These are phyloP conservation scores for Acleris laterana DNA, from an alignment of 2,888 invertebrate genomes.

Conservation along the genomic window DNA sequence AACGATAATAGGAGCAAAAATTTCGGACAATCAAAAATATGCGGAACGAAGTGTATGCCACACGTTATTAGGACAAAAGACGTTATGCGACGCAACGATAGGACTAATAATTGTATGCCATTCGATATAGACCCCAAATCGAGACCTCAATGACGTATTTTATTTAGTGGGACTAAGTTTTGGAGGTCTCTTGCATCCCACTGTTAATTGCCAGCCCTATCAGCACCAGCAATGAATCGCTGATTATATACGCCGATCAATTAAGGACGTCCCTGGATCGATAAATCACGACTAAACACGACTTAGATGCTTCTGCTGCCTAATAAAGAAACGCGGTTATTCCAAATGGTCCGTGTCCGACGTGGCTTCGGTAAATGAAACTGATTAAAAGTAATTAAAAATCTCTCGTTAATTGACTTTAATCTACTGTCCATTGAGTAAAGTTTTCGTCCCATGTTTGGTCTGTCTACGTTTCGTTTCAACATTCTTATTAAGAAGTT, in stretches of 20 bases:
- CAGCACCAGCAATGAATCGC: slow-evolving; percentile 46
- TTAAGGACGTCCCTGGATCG: slow-evolving; percentile 53
- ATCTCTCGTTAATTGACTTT: slow-evolving; percentile 18
- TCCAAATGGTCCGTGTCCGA: slow-evolving; percentile 19
- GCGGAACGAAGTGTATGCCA: too few relatives aligned
- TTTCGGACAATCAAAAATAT: too few relatives aligned
- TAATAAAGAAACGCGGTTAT: slow-evolving; percentile 44
- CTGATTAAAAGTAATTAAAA: slow-evolving; percentile 32
- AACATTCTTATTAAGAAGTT: background rate
- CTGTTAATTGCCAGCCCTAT: slow-evolving; percentile 13
- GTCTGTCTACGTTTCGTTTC: background rate
- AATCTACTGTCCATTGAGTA: background rate
- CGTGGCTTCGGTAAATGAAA: background rate
- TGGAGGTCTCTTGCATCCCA: too few relatives aligned
- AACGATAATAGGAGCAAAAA: too few relatives aligned
- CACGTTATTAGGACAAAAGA: too few relatives aligned
- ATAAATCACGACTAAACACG: slow-evolving; percentile 59
- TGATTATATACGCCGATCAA: slow-evolving; percentile 56
- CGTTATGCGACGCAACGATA: too few relatives aligned
- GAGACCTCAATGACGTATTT: too few relatives aligned
- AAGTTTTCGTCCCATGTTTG: background rate
- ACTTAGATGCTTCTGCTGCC: slow-evolving; percentile 51
- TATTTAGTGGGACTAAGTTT: too few relatives aligned
- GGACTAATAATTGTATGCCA: too few relatives aligned
- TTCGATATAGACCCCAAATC: too few relatives aligned